Percentiles rank a stretch among this genome's conserved stretches.
Conservation (phyloP, 2,113 vertebrate genomes). For the Gymnogyps californianus region DNA sequence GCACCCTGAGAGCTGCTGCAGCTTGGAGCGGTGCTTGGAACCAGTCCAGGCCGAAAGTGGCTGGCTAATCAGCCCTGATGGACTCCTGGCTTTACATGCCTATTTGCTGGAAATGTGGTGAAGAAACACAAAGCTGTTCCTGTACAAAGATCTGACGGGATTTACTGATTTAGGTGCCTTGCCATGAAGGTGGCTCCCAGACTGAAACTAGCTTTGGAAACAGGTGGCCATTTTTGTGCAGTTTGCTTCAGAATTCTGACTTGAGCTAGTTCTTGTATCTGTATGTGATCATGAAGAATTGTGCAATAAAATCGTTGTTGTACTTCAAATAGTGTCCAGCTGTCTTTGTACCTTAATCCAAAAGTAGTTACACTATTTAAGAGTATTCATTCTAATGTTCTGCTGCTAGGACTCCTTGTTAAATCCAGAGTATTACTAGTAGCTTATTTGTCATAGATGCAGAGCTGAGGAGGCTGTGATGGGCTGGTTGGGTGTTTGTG, state of each 20-base stretch:
- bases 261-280: background rate
- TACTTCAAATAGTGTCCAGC: background rate
- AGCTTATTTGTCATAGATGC: background rate
- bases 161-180: background rate
- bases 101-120: background rate
- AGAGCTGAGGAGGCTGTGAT: background rate
- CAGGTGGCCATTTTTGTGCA: background rate
- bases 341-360: background rate
- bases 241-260: background rate
- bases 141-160: background rate
- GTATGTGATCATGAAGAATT: background rate
- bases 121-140: background rate
- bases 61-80: background rate
- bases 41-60: background rate
- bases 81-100: accelerated
- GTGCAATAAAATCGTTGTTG: background rate
- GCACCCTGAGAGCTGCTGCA: background rate
- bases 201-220: background rate
- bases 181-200: background rate
- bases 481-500: background rate
- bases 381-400: background rate
- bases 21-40: background rate
- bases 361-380: background rate
- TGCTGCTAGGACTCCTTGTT: background rate
- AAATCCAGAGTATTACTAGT: background rate